Evolutionary conservation across 1,140 invertebrate genomes (phyloP), one percentile per base, ranked within the genome.

Genomic region (Oryzaephilus surinamensis): DNA sequence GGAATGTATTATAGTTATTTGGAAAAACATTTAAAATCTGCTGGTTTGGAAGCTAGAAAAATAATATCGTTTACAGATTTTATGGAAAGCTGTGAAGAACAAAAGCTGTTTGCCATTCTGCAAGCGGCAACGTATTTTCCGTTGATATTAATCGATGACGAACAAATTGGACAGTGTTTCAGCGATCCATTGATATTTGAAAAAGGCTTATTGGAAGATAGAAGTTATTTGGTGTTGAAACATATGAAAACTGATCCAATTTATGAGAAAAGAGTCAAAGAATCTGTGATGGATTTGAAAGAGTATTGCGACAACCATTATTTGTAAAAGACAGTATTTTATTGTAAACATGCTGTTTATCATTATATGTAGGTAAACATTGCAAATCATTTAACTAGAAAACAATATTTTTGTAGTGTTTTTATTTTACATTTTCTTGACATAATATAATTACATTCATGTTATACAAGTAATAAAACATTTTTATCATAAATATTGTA

Each of bases 81-180:
- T 31, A 11, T 48, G 32, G 29, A 47, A 11, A 50, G 45, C 35
- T 55, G 52, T 33, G 38, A 51, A 19, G 28, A 43, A 30, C 51
- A 49, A 26, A 55, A 55, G 27, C 11, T 52, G 8, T 55, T 55
- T 30, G 50, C 41, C 3, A 35, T 51, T 4, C 24, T 52, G 3
- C 48, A 50, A 31, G 31, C 43, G 1, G 52, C 45, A 2, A 43
- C 38, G 4, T 52, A 52, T 47, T 45, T 55, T 29, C 52, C 49
- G 6, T 26, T 55, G 7, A 42, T 55, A 28, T 32, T 55, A 16
- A 28, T 45, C 11, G 32, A 40, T 2, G 32, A 28, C 14, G 26
- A 48, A n/a, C 19, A 27, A 4, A 10, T 55, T 3, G 33, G 46
- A 23, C 27, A 37, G 10, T 45, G 40, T 42, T 46, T 50, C 10